These are phyloP conservation scores for Dryoscopus gambensis DNA, from an alignment of 2,113 vertebrate genomes.

Conservation along the genomic window DNA sequence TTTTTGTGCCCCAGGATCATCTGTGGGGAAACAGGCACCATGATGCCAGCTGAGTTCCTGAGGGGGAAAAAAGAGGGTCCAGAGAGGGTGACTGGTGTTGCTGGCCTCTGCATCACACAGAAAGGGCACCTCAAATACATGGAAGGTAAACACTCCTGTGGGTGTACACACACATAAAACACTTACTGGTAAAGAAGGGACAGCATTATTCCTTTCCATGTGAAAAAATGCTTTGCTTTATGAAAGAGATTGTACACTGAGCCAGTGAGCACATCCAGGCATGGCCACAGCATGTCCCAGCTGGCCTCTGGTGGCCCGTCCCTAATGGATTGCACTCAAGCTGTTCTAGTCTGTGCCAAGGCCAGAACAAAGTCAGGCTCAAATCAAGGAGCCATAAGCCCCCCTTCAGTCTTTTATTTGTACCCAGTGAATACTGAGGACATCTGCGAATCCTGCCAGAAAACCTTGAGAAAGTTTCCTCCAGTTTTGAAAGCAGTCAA, in stretches of 20 bases:
- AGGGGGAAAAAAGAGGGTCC: not conserved
- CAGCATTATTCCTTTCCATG: not conserved
- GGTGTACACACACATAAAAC: not conserved
- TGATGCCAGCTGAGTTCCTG: not conserved
- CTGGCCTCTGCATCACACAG: not conserved
- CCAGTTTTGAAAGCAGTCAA: not conserved
- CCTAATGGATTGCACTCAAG: not conserved
- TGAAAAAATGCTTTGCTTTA: not conserved
- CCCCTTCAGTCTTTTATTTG: not conserved
- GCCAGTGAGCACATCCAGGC: not conserved
- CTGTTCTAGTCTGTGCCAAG: not conserved
- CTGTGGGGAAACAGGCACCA: not conserved
- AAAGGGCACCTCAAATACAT: not conserved
- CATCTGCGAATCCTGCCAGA: not conserved
- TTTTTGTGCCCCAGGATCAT: not conserved
- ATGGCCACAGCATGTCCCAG: not conserved
- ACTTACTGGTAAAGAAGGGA: not conserved
- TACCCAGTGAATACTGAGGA: not conserved
- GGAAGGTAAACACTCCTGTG: not conserved
- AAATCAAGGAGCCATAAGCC: not conserved
- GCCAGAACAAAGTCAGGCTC: not conserved
- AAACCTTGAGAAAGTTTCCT: not conserved
- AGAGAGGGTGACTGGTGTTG: not conserved
- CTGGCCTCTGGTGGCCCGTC: not conserved
- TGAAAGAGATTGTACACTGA: not conserved